Evolutionary conservation across 2,797 vertebrate species (phyloP), one percentile per base, ranked within the genome.

Genomic region (Capromys pilorides): DNA sequence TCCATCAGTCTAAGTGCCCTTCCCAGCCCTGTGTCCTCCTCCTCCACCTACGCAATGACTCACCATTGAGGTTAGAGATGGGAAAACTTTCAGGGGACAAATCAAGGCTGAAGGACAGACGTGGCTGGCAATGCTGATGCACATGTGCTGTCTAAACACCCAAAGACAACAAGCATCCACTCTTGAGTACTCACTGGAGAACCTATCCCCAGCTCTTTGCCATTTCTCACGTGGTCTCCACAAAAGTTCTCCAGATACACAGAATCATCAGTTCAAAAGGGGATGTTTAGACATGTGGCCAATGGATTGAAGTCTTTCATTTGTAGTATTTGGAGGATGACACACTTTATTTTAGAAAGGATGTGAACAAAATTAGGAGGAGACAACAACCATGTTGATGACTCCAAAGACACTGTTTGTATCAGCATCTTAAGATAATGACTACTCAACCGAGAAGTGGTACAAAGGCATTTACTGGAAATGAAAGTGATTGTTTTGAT

Each of bases 401-500:
- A 92, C 71, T 71, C 82, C 51, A 80, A 95, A 14, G 59, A 49
- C 12, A 61, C 24, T 57, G 51, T 80, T 62, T 92, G 45, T 67
- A 57, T n/a, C 69, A 24, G 18, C 24, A 14, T 62, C 67, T 95
- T 81, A 84, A 85, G 61, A 91, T 85, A 93, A 79, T 6, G 62
- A 45, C 78, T 78, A 49, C 19, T 85, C 80, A 71, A 41, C 45
- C 54, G 64, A 90, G 83, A 88, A 67, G 36, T 5, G 10, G 64
- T 86, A 87, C 1, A 1, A 71, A 82, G 62, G 31, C 67, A 49
- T 66, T 90, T 78, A 16, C 0, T 91, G 89, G 89, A 93, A 83
- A 94, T 88, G 78, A 31, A 95, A 93, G 85, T 49, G 39, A 92
- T 95, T 22, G 18, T 54, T 93, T 87, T 88, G 94, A 89, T 31